Evolutionary conservation across 1,140 invertebrate genomes (phyloP).

Genomic region (Trachymyrmex septentrionalis): DNA sequence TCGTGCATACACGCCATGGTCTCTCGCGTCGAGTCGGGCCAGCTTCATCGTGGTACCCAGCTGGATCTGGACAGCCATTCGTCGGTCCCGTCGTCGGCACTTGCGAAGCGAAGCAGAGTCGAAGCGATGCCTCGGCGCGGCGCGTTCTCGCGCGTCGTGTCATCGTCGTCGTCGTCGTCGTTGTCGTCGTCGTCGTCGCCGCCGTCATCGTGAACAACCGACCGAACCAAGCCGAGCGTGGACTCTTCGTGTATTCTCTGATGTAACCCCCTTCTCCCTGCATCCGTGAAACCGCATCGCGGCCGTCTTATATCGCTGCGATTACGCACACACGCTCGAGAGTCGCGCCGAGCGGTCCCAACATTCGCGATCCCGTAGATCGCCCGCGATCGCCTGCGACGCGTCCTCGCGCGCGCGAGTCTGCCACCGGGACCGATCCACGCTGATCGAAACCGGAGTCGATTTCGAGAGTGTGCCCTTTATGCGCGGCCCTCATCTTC

Average conservation of each 20-base stretch:
- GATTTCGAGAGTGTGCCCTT: constrained; percentile 31
- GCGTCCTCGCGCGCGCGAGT: constrained; percentile 50
- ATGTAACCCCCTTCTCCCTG: constrained; percentile 58
- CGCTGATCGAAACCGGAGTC: constrained; percentile 31
- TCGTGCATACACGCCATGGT: constrained; percentile 73
- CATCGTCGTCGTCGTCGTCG: constrained; percentile 17
- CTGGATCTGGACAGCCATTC: constrained; percentile 67
- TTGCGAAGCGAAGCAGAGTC: constrained; percentile 25
- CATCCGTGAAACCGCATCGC: constrained; percentile 70
- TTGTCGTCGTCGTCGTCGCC: background rate
- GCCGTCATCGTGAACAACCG: constrained; percentile 58
- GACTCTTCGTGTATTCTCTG: constrained; percentile 14
- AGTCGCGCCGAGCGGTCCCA: constrained; percentile 68
- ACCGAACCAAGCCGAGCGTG: constrained; percentile 44
- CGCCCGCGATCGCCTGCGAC: constrained; percentile 66
- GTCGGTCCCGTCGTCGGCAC: constrained; percentile 50
- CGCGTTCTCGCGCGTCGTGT: constrained; percentile 14
- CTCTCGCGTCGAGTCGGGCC: constrained; percentile 71
- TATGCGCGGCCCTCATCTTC: constrained; percentile 3
- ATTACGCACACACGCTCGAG: constrained; percentile 71
- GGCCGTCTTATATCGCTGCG: constrained; percentile 67
- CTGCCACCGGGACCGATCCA: constrained; percentile 30
- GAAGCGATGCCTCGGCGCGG: constrained; percentile 50
- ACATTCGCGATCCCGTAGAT: constrained; percentile 68
- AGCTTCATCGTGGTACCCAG: constrained; percentile 69